These are phyloP conservation scores for Crossaster papposus DNA, from an alignment of 53 echinoderm and acorn worm species.

Conservation along the genomic window DNA sequence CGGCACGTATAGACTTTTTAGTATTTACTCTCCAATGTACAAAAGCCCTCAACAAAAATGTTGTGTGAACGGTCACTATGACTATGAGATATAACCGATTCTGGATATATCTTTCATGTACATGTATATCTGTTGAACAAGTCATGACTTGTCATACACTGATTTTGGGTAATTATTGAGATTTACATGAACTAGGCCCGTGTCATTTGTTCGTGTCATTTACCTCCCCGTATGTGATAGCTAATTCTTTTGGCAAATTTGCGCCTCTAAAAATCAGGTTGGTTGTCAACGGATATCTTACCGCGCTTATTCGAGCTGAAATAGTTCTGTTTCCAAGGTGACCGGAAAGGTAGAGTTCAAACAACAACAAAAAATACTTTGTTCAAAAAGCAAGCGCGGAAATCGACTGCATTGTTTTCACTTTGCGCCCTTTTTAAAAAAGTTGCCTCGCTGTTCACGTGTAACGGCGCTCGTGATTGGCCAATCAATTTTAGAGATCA, in stretches of 20 bases:
- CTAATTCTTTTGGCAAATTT: constrained; percentile 8
- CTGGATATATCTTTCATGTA: no score
- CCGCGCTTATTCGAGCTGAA: neutral
- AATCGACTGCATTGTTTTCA: neutral
- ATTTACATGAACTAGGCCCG: neutral
- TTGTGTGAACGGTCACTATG: no score
- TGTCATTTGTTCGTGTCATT: neutral
- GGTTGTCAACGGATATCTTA: neutral
- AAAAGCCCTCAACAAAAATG: no score
- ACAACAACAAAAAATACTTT: neutral
- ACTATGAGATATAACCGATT: no score
- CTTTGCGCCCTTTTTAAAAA: neutral
- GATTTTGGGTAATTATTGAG: neutral
- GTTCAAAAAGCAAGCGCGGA: neutral
- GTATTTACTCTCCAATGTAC: no score
- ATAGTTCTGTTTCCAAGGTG: neutral
- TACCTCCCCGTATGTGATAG: neutral
- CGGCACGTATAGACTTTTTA: no score
- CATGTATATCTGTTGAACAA: no score
- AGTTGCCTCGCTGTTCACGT: constrained; percentile 8
- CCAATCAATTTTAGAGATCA: neutral
- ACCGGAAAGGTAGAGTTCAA: neutral
- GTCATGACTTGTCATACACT: no score
- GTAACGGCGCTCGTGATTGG: constrained; percentile 41
- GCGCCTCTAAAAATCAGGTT: neutral